Percentiles rank a stretch among this genome's conserved stretches.
Conservation (phyloP, 2,113 vertebrate genomes). For the Limnothrissa miodon region DNA sequence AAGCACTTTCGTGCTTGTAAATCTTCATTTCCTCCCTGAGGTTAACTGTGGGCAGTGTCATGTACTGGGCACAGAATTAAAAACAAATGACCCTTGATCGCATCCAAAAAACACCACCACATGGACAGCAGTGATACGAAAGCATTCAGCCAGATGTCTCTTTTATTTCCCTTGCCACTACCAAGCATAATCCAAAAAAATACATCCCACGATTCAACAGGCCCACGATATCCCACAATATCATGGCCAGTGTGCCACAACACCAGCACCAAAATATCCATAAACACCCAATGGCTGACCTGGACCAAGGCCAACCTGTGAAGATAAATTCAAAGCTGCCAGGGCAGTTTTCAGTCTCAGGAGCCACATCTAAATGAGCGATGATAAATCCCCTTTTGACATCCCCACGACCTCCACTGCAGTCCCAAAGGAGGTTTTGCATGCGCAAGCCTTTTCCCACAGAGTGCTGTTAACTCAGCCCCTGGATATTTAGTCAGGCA, state of each 20-base stretch:
- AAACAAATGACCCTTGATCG: constrained; percentile 26
- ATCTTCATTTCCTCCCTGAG: neutral
- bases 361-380: neutral
- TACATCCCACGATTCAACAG: neutral
- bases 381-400: neutral
- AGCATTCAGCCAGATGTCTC: neutral
- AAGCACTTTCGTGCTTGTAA: neutral
- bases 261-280: neutral
- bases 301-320: neutral
- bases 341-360: neutral
- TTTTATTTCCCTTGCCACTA: neutral
- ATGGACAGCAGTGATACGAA: neutral
- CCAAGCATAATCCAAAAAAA: neutral
- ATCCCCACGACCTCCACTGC: neutral
- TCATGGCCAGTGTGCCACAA: neutral
- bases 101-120: constrained; percentile 4
- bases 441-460: neutral
- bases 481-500: neutral
- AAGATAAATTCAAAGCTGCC: neutral
- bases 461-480: neutral
- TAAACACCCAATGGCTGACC: neutral
- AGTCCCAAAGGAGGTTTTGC: neutral
- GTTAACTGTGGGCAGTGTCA: constrained; percentile 17
- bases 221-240: neutral
- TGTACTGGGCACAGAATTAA: constrained; percentile 29